Evolutionary conservation across 2,888 invertebrate genomes (phyloP).

Genomic region (Agelastica alni): DNA sequence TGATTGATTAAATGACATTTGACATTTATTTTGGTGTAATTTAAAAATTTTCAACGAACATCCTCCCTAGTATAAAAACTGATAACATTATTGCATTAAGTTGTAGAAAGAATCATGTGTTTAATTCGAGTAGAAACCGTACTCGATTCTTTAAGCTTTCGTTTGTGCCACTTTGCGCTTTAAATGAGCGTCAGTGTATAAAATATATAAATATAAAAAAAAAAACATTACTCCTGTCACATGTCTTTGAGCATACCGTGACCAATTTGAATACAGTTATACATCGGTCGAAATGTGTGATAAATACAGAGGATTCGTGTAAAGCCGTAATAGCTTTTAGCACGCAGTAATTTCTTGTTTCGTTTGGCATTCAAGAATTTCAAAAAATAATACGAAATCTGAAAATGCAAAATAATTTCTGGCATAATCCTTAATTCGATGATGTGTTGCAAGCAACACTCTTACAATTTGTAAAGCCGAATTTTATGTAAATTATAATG

Average conservation of each 20-base stretch:
- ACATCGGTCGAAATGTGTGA: slow-evolving; percentile 1
- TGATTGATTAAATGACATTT: too few species aligned
- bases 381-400: not conserved
- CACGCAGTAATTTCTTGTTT: slow-evolving; percentile 1
- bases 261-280: slow-evolving; percentile 6
- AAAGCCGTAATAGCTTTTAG: slow-evolving; percentile 1
- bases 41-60: too few species aligned
- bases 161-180: too few species aligned
- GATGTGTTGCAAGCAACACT: not conserved
- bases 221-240: too few species aligned
- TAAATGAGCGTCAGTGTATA: too few species aligned
- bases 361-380: not conserved
- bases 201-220: not conserved
- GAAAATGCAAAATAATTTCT: too few species aligned
- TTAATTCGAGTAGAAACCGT: too few species aligned
- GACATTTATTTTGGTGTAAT: too few species aligned
- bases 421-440: slow-evolving; percentile 7
- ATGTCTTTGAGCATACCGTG: slow-evolving; percentile 2
- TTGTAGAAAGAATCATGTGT: too few species aligned
- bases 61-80: too few species aligned
- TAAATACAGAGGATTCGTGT: not conserved
- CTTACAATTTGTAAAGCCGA: not conserved
- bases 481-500: slow-evolving; percentile 5
- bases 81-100: too few species aligned
- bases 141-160: too few species aligned